Evolutionary conservation across 2,113 vertebrate species (phyloP).

Genomic region (Grus americana): DNA sequence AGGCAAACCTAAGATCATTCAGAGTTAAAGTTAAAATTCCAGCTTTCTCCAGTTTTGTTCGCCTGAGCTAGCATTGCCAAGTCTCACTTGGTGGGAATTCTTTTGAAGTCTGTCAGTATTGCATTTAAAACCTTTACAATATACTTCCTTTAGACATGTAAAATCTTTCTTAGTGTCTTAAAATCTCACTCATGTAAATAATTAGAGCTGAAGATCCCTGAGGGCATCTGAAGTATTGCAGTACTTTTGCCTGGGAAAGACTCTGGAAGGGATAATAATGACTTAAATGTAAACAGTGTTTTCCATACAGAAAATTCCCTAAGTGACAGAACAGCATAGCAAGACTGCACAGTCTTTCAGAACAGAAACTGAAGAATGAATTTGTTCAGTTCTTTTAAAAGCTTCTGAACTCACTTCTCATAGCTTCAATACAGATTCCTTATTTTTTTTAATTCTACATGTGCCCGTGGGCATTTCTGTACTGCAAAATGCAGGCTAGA

Average conservation of each 20-base stretch:
- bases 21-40: neutral
- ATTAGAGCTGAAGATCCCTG: neutral
- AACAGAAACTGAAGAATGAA: neutral
- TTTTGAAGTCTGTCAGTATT: neutral
- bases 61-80: neutral
- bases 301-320: neutral
- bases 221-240: neutral
- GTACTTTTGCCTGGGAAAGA: neutral
- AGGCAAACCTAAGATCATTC: neutral
- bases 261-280: neutral
- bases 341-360: neutral
- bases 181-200: slow-evolving; percentile 6
- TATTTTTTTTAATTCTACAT: neutral
- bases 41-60: neutral
- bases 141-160: neutral
- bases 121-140: neutral
- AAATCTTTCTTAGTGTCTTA: neutral
- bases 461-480: neutral
- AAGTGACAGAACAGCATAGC: neutral
- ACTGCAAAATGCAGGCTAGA: neutral
- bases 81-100: neutral
- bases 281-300: neutral
- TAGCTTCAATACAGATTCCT: neutral
- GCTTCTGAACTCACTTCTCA: neutral
- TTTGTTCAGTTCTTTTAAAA: neutral